These are phyloP conservation scores for Caenorhabditis sinica DNA, from an alignment of 2,888 invertebrate species.

Conservation along the genomic window DNA sequence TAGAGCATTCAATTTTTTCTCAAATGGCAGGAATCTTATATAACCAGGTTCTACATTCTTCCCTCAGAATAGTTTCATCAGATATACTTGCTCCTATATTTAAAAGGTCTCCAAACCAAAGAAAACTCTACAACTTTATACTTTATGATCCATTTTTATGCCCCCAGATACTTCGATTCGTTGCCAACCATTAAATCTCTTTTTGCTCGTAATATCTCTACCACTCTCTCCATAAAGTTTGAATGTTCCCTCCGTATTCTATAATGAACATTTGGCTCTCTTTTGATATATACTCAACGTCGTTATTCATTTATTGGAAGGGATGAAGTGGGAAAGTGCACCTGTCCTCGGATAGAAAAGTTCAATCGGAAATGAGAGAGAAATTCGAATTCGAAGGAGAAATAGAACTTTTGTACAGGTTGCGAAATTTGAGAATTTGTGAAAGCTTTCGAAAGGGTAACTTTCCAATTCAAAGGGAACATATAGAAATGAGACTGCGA, in stretches of 20 bases:
- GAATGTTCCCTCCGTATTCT: background rate
- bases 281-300: background rate
- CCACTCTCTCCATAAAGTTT: background rate
- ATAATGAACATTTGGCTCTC: background rate
- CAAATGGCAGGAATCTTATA: too few relatives aligned
- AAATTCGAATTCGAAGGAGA: background rate
- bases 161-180: too few relatives aligned
- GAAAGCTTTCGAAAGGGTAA: background rate
- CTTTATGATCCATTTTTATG: too few relatives aligned
- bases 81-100: too few relatives aligned
- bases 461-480: background rate
- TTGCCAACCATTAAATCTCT: background rate
- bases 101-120: too few relatives aligned
- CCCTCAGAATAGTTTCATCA: too few relatives aligned
- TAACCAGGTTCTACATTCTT: too few relatives aligned
- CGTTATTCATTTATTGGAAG: slow-evolving; percentile 10
- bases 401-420: background rate
- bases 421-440: background rate
- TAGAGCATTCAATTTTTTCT: too few relatives aligned
- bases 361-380: slow-evolving; percentile 2
- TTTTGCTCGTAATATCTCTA: background rate
- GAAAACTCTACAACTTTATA: too few relatives aligned
- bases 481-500: too few relatives aligned
- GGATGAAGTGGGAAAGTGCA: slow-evolving; percentile 20
- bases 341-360: slow-evolving; percentile 9